Evolutionary conservation across 2,888 invertebrate species (phyloP).

Genomic region (Pandemis cinnamomeana): DNA sequence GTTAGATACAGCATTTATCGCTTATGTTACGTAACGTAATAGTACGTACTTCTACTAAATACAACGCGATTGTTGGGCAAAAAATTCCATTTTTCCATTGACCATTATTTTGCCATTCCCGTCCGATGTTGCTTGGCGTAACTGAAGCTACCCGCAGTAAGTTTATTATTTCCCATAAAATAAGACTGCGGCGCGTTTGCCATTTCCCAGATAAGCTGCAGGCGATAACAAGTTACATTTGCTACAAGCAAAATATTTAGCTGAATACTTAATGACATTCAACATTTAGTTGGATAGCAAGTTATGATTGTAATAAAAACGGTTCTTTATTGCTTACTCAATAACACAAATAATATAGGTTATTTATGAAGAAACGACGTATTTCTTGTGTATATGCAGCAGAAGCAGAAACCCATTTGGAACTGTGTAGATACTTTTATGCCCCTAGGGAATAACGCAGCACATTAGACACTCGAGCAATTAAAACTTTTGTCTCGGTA

Average conservation of each 20-base stretch:
- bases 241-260: constrained; percentile 10
- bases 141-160: constrained; percentile 25
- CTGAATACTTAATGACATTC: neutral
- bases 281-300: constrained; percentile 3
- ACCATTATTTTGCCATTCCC: constrained; percentile 19
- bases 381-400: neutral
- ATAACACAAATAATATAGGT: neutral
- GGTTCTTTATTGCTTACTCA: neutral
- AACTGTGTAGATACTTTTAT: neutral
- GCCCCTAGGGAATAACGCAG: constrained; percentile 3
- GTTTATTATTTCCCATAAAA: constrained; percentile 40
- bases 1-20: neutral
- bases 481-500: constrained; percentile 27
- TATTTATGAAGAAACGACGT: constrained; percentile 1
- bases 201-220: constrained; percentile 36
- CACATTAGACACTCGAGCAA: constrained; percentile 15
- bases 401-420: constrained; percentile 1
- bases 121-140: constrained; percentile 17
- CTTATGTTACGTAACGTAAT: neutral
- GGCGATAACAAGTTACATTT: constrained; percentile 29
- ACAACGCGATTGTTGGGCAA: constrained; percentile 2
- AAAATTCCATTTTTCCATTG: constrained; percentile 24
- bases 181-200: constrained; percentile 32
- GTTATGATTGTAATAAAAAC: constrained; percentile 7
- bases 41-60: neutral